A percentile compares a stretch with the other conserved stretches of the same genome.
Evolutionary conservation across 1,140 invertebrate genomes (phyloP).

Genomic region (Ips typographus): DNA sequence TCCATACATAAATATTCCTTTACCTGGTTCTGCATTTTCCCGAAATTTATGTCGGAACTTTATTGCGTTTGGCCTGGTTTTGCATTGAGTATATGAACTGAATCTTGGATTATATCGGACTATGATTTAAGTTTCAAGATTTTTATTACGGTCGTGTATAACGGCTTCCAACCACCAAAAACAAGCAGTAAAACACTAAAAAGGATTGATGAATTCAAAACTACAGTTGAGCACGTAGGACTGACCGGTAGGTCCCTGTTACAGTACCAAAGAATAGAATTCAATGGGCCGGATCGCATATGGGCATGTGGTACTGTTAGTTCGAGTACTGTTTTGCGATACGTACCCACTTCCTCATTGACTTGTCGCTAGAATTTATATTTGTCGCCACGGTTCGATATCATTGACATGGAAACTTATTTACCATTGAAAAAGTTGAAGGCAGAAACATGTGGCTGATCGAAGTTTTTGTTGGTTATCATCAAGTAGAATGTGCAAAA

Average conservation of each 20-base stretch:
- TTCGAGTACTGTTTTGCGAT: neutral
- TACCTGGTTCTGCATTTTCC: conserved; percentile 13
- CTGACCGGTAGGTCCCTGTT: neutral
- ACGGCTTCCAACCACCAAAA: neutral
- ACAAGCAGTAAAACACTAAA: neutral
- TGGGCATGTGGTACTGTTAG: conserved; percentile 20
- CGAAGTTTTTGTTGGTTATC: too few species aligned
- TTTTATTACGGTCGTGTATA: conserved; percentile 3
- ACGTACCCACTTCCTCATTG: neutral
- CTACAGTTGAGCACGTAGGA: neutral
- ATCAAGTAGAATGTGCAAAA: too few species aligned
- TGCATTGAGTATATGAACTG: conserved; percentile 9
- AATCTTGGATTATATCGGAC: conserved; percentile 19
- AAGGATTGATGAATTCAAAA: neutral
- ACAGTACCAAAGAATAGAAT: neutral
- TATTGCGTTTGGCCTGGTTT: conserved; percentile 17
- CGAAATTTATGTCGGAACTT: conserved; percentile 16
- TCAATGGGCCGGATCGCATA: conserved; percentile 4
- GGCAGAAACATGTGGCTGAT: too few species aligned
- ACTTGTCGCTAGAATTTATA: neutral
- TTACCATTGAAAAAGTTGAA: too few species aligned
- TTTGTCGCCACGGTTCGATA: neutral
- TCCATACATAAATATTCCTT: neutral
- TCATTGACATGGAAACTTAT: too few species aligned
- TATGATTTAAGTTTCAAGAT: conserved; percentile 13